Percentiles rank a stretch among this genome's conserved stretches.
These are phyloP conservation scores for Ceratotherium simum DNA, from an alignment of 2,113 vertebrate genomes.

Conservation along the genomic window DNA sequence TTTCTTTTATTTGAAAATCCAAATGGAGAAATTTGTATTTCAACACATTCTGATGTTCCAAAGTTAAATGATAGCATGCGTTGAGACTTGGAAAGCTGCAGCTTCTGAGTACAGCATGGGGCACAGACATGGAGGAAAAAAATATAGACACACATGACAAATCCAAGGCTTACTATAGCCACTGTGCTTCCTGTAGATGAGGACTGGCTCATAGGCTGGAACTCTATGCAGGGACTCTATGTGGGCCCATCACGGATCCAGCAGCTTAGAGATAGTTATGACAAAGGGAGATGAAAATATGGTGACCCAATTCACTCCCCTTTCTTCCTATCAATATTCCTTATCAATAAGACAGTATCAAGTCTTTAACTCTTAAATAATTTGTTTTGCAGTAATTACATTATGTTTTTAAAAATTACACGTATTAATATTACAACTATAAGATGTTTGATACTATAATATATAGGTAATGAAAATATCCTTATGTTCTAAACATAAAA, in stretches of 20 bases:
- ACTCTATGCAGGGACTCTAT: accelerated
- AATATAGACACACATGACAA: neutral
- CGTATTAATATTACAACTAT: neutral
- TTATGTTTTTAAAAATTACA: neutral
- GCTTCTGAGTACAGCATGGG: neutral
- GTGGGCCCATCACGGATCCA: neutral
- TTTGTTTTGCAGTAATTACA: neutral
- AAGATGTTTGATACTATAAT: neutral
- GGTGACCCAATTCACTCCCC: neutral
- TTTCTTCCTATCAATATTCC: neutral
- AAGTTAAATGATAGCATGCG: slow-evolving; percentile 45
- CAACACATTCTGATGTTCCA: slow-evolving; percentile 13
- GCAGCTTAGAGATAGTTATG: neutral
- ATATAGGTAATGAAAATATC: neutral
- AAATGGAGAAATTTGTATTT: slow-evolving; percentile 48
- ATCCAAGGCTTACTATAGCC: neutral
- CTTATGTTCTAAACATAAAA: neutral
- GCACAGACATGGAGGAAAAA: neutral
- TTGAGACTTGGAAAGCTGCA: neutral
- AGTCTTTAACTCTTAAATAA: neutral
- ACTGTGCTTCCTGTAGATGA: neutral
- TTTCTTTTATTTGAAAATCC: slow-evolving; percentile 55
- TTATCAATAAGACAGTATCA: neutral
- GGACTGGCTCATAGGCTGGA: neutral
- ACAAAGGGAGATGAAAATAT: neutral